Percentiles rank a stretch among this genome's conserved stretches.
These are phyloP conservation scores for Alviniconcha strummeri DNA, from an alignment of 2,888 invertebrate species.

Conservation along the genomic window DNA sequence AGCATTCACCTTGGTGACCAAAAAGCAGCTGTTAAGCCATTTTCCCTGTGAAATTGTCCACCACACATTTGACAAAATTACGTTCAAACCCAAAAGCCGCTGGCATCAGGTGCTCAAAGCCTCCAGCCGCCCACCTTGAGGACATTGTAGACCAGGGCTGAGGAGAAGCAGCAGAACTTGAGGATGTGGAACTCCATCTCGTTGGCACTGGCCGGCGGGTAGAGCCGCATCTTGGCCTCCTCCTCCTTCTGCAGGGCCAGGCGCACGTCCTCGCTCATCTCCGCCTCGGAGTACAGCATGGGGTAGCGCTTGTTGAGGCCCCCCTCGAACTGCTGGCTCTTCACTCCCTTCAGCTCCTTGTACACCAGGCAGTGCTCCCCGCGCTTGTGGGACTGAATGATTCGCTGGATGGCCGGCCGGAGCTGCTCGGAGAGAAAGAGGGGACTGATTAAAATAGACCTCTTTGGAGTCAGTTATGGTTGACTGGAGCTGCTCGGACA, in stretches of 20 bases:
- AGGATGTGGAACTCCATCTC: conserved; percentile 66
- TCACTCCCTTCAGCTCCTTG: conserved; percentile 55
- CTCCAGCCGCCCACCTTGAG: conserved; percentile 25
- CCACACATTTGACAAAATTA: too few relatives aligned
- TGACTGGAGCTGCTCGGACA: too few relatives aligned
- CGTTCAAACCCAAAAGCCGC: too few relatives aligned
- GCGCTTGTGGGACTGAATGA: conserved; percentile 58
- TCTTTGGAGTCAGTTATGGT: too few relatives aligned
- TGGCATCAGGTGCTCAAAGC: too few relatives aligned
- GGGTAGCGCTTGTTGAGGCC: conserved; percentile 46
- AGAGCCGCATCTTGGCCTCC: conserved; percentile 40
- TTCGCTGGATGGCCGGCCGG: conserved; percentile 38
- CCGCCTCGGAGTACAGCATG: conserved; percentile 51
- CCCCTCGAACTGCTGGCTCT: conserved; percentile 38
- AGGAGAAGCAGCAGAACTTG: conserved; percentile 66
- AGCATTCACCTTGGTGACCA: too few relatives aligned
- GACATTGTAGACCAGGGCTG: conserved; percentile 57
- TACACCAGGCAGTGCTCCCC: conserved; percentile 58
- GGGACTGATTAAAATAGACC: too few relatives aligned
- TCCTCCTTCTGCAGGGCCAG: not conserved
- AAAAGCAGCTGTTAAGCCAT: too few relatives aligned
- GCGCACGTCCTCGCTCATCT: conserved; percentile 35
- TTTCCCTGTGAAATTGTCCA: too few relatives aligned
- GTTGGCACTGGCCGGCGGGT: conserved; percentile 61
- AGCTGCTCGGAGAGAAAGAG: too few relatives aligned